Conservation (phyloP, 2,113 vertebrate species). For the Colistium nudipinnis region DNA sequence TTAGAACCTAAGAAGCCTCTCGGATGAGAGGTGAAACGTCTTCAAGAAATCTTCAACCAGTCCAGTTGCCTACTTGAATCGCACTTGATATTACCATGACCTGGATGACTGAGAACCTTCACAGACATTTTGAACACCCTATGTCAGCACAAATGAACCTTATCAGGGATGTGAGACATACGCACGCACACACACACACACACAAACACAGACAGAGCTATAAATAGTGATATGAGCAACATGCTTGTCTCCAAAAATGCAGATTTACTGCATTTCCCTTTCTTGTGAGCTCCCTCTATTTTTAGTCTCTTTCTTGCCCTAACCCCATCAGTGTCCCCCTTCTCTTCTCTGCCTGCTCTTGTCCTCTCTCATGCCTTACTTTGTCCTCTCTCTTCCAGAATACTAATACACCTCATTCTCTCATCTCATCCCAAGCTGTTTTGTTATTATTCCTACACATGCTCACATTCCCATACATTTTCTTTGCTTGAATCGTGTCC, state of each 20-base stretch:
- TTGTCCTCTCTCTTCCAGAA: slow-evolving; percentile 37
- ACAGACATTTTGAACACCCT: too few relatives aligned
- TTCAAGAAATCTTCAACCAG: too few relatives aligned
- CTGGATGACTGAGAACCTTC: too few relatives aligned
- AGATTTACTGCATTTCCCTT: slow-evolving; percentile 22
- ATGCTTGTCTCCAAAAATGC: slow-evolving; percentile 40
- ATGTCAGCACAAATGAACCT: slow-evolving; percentile 9
- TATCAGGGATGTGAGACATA: background rate
- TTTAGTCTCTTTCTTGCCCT: background rate
- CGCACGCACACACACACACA: background rate
- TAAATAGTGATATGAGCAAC: slow-evolving; percentile 53
- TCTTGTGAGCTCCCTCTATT: slow-evolving; percentile 19
- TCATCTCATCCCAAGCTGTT: slow-evolving; percentile 33
- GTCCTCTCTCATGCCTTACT: slow-evolving; percentile 15
- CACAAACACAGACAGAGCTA: slow-evolving; percentile 21
- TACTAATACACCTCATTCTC: slow-evolving; percentile 38
- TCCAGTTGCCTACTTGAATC: too few relatives aligned
- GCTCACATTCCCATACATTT: slow-evolving; percentile 61
- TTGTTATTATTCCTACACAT: slow-evolving; percentile 34
- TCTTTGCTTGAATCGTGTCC: slow-evolving; percentile 59
- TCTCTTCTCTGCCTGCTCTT: slow-evolving; percentile 1
- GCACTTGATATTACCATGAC: too few relatives aligned
- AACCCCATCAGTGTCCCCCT: too few relatives aligned
- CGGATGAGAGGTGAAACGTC: too few relatives aligned
- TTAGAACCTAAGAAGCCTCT: too few relatives aligned